Evolutionary conservation across 2,888 invertebrate species (phyloP).

Genomic region (Temnothorax rugatulus): DNA sequence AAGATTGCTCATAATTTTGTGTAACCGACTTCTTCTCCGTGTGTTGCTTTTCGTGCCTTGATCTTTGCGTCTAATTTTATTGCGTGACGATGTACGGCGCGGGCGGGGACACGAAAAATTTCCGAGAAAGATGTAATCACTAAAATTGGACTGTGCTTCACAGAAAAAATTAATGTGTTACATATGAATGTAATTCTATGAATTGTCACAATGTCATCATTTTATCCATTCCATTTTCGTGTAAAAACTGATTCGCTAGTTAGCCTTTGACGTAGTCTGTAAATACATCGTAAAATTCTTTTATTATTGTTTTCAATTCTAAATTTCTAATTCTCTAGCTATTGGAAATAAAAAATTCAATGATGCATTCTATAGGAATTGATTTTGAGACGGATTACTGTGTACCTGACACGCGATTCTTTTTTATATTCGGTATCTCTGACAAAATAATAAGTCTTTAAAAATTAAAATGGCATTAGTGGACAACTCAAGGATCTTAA

Average conservation of each 20-base stretch:
- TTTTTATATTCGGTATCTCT: background rate
- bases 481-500: background rate
- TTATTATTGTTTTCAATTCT: background rate
- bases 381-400: background rate
- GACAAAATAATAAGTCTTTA: background rate
- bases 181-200: background rate
- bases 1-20: constrained; percentile 3
- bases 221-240: background rate
- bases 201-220: background rate
- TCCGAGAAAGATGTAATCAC: constrained; percentile 26
- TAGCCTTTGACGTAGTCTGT: background rate
- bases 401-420: background rate
- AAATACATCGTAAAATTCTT: background rate
- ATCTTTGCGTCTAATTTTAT: constrained; percentile 4
- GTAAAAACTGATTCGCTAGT: background rate
- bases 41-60: background rate
- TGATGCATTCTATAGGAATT: background rate
- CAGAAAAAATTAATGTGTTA: constrained; percentile 7
- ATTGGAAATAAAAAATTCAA: background rate
- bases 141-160: constrained; percentile 3
- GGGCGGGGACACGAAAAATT: background rate
- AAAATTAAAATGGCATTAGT: background rate
- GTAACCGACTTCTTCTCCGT: background rate
- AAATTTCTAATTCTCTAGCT: background rate
- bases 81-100: constrained; percentile 19